A percentile compares a stretch with the other conserved stretches of the same genome.
These are phyloP conservation scores for Leontopithecus rosalia DNA, from an alignment of 2,797 vertebrate genomes.

Conservation along the genomic window DNA sequence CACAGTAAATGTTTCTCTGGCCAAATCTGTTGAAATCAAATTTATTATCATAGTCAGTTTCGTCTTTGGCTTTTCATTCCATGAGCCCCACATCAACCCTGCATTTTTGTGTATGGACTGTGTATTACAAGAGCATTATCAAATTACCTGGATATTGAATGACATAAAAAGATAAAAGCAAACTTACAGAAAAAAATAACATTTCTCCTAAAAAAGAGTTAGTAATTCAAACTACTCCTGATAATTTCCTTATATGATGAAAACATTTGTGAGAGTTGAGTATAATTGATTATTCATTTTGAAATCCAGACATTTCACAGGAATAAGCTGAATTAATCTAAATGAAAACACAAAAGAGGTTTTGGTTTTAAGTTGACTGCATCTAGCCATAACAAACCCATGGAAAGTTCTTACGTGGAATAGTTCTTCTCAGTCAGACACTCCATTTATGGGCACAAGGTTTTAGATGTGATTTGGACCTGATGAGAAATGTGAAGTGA, in stretches of 20 bases:
- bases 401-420: background rate
- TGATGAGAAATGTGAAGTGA: background rate
- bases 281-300: background rate
- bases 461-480: background rate
- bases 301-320: background rate
- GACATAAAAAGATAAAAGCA: background rate
- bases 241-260: background rate
- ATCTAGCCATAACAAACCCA: background rate
- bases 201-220: background rate
- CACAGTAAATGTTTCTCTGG: background rate
- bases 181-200: background rate
- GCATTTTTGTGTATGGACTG: background rate
- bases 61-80: background rate
- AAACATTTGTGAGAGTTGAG: background rate
- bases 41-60: background rate
- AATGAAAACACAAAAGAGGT: background rate
- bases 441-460: background rate
- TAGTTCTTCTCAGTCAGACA: background rate
- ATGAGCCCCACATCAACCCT: background rate
- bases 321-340: background rate
- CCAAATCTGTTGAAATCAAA: no score
- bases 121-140: background rate
- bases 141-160: background rate
- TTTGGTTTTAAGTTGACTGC: background rate
- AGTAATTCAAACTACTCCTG: no score